Percentiles rank a stretch among this genome's conserved stretches.
These are phyloP conservation scores for Petrocephalus schoutedeni DNA, from an alignment of 2,797 vertebrate genomes.

Conservation along the genomic window DNA sequence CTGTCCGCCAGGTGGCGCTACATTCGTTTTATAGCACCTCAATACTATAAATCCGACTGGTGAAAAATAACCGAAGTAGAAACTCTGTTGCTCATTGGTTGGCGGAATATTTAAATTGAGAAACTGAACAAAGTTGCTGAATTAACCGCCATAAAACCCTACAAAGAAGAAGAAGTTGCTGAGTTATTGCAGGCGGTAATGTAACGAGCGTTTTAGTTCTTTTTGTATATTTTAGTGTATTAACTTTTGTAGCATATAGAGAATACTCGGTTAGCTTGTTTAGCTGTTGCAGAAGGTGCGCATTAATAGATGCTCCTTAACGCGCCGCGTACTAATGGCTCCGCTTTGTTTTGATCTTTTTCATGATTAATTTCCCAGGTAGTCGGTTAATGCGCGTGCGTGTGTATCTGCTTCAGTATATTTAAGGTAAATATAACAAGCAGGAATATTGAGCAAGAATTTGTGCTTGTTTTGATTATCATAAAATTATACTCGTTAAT, in stretches of 20 bases:
- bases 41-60: no score
- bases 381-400: neutral
- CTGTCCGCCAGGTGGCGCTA: no score
- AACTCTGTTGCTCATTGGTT: neutral
- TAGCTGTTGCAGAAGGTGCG: neutral
- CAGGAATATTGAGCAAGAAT: no score
- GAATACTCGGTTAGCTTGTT: neutral
- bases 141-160: no score
- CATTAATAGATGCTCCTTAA: neutral
- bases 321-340: neutral
- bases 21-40: no score
- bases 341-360: neutral
- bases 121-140: neutral
- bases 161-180: no score
- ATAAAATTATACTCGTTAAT: no score
- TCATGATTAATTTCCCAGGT: neutral
- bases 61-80: neutral
- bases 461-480: no score
- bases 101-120: conserved; percentile 24
- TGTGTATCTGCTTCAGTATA: neutral
- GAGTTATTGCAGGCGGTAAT: neutral
- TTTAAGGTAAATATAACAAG: no score
- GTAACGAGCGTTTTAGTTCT: neutral
- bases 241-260: neutral
- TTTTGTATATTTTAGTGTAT: neutral